Base-by-base conservation (phyloP, 2,888 invertebrate genomes). In the Ommatoiulus sabulosus region DNA sequence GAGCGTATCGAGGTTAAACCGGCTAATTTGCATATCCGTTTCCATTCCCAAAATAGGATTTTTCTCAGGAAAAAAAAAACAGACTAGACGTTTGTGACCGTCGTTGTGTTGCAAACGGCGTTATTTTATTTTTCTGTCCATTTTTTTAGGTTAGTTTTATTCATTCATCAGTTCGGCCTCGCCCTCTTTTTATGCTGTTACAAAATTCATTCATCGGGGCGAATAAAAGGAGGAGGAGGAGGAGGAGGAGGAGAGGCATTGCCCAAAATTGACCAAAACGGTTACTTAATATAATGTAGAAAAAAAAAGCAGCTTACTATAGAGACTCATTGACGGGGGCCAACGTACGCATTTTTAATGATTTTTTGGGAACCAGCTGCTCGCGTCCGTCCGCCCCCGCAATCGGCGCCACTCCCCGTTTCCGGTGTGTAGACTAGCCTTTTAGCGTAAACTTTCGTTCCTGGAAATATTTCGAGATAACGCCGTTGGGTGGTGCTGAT, bases 11-110 rank as follows among this genome's bases (percentile, higher is more conserved):
- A 63, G 63, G 63, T 63, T 63, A 63, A 63, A 63, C 63, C 63
- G 63, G 63, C 63, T 63, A n/a, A 63, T 63, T 63, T 63, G 63
- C 63, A 63, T 63, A 63, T 63, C 63, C 63, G 63, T 63, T 63
- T 63, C 63, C 63, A 63, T 63, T 20, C n/a, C 63, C 63, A 63
- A 63, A 63, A 63, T 63, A 63, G 63, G 63, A 63, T 63, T 63
- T 63, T 63, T 20, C 5, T 63, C 4, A 10, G 63, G 20, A 63
- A 63, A 63, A 63, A 20, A 20, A 63, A 63, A 63, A 63, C 63
- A 3, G 63, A 20, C 63, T 63, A 63, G 63, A 63, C 63, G 63
- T 63, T 63, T 6, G 63, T 20, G 63, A 63, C 63, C 63, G 63
- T 63, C n/a, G 63, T 63, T 20, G 63, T 20, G 63, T 63, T 63